Conservation (phyloP, 1,140 invertebrate genomes). For the Drosophila funebris region DNA sequence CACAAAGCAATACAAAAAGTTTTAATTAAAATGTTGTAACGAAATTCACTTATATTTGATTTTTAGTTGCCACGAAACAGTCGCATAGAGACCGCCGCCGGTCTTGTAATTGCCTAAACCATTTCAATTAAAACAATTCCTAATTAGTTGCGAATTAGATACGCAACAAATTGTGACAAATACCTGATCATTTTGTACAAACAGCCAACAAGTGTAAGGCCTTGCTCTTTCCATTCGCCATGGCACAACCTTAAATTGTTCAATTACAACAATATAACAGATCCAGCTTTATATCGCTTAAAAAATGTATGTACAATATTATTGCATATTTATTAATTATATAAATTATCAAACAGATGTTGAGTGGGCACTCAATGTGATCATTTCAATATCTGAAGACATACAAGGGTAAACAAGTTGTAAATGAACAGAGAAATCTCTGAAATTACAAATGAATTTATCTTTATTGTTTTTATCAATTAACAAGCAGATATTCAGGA, state of each 20-base stretch:
- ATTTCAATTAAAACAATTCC: constrained; percentile 58
- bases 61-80: constrained; percentile 72
- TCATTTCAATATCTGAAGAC: too few relatives aligned
- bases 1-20: constrained; percentile 52
- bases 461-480: too few relatives aligned
- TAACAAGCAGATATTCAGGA: too few relatives aligned
- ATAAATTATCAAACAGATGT: too few relatives aligned
- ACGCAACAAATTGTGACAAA: constrained; percentile 18
- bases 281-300: constrained; percentile 20
- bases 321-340: background rate
- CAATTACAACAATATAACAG: background rate
- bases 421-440: too few relatives aligned
- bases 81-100: constrained; percentile 60
- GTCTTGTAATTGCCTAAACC: constrained; percentile 50
- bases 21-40: constrained; percentile 75
- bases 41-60: constrained; percentile 76
- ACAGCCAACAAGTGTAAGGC: background rate
- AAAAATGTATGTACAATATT: constrained; percentile 20
- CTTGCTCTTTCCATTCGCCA: background rate
- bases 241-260: constrained; percentile 12
- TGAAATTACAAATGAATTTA: too few relatives aligned
- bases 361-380: too few relatives aligned
- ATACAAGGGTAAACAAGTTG: too few relatives aligned
- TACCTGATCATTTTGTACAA: background rate
- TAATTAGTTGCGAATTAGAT: constrained; percentile 62